Conservation (phyloP, 1,140 invertebrate species). For the Ruditapes philippinarum region DNA sequence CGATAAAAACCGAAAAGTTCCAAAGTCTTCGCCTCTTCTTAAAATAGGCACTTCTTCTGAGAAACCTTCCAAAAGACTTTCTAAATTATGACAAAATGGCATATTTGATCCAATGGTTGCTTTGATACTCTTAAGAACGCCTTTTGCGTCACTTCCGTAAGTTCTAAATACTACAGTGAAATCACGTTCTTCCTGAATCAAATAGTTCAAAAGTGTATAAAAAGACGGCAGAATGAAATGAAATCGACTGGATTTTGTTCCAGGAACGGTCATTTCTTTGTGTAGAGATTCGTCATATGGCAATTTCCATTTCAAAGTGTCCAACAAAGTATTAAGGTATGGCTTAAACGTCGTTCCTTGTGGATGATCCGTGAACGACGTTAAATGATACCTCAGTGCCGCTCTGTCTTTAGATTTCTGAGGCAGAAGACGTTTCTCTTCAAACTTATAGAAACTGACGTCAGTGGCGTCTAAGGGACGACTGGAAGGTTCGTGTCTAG, state of each 20-base stretch:
- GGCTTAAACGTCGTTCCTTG: constrained; percentile 56
- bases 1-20: not conserved
- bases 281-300: constrained; percentile 54
- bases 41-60: constrained; percentile 5
- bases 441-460: constrained; percentile 63
- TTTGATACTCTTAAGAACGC: constrained; percentile 56
- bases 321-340: constrained; percentile 35
- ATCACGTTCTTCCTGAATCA: constrained; percentile 26
- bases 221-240: constrained; percentile 64
- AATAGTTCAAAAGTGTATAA: constrained; percentile 45
- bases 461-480: not conserved
- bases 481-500: not conserved
- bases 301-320: constrained; percentile 37
- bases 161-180: constrained; percentile 55
- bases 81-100: constrained; percentile 39
- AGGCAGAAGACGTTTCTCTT: constrained; percentile 32
- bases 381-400: constrained; percentile 9
- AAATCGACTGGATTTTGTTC: constrained; percentile 21
- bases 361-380: constrained; percentile 59
- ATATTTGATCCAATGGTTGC: not conserved
- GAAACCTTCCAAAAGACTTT: not conserved
- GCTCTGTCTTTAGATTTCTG: constrained; percentile 10
- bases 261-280: constrained; percentile 42
- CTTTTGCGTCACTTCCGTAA: constrained; percentile 46
- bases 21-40: not conserved